Base-by-base conservation (phyloP, 2,797 vertebrate genomes). In the Helicolenus hilgendorfi region DNA sequence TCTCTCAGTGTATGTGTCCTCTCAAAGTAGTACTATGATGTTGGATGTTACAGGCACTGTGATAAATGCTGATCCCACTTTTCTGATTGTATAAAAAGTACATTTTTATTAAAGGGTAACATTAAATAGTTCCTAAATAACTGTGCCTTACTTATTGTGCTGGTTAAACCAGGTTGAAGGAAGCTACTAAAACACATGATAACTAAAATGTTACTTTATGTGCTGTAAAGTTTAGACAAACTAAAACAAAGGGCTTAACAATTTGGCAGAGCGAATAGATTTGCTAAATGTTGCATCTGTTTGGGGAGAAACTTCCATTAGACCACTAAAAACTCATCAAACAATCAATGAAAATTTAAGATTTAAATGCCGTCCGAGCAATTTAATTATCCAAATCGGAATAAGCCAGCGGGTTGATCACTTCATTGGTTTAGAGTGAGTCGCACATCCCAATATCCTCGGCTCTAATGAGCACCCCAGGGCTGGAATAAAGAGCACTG, bases 401-500 rank as follows among this genome's bases (percentile, higher is more conserved):
- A 89, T 20, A 82, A 91, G 91, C 93, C 86, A 83, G 79, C 81
- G 84, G 91, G 91, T 74, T 80, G 91, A 94, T 91, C 86, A 89
- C 87, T 91, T 87, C 91, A 93, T 89, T 85, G 89, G 81, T 91
- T 91, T 49, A 49, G 81, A 92, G 59, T 64, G 90, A 93, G 85
- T 85, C 53, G 67, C 84, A 87, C 83, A 77, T 92, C 79, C 82
- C 80, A 92, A 90, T 84, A 92, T 92, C 84, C 84, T 83, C 35
- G 81, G 84, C 58, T 81, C 71, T 95, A 96, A 94, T 93, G 92
- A 96, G 88, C 87, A 89, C 85, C 90, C 78, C 71, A 77, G 93
- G 93, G 92, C 80, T 81, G 84, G 85, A 88, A 86, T 89, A 90
- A 84, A 94, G 91, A 90, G 85, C 84, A 60, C 64, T 56, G 86